Evolutionary conservation across 2,888 invertebrate species (phyloP).

Genomic region (Caenorhabditis plicata): DNA sequence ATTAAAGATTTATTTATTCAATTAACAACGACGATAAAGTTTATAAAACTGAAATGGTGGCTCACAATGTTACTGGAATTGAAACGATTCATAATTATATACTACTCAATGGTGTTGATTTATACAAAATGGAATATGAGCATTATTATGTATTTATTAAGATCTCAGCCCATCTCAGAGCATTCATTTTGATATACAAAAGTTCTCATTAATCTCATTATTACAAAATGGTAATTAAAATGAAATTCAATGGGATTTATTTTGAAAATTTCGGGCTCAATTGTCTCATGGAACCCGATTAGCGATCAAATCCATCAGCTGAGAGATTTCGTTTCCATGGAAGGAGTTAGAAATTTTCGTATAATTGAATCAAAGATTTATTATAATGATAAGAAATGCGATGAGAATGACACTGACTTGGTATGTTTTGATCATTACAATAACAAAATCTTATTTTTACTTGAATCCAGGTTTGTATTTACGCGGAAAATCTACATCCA

Average conservation of each 20-base stretch:
- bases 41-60: conserved; percentile 46
- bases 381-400: conserved; percentile 39
- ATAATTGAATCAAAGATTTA: conserved; percentile 26
- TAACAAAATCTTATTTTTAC: no score
- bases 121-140: background rate
- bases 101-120: conserved; percentile 18
- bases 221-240: conserved; percentile 45
- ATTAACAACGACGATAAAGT: conserved; percentile 48
- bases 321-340: conserved; percentile 14
- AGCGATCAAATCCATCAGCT: conserved; percentile 22
- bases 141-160: background rate
- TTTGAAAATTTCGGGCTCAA: conserved; percentile 6
- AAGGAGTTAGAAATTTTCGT: conserved; percentile 19
- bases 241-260: background rate
- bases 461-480: conserved; percentile 18
- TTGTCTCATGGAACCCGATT: conserved; percentile 25
- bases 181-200: conserved; percentile 45
- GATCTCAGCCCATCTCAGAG: conserved; percentile 47
- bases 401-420: conserved; percentile 32
- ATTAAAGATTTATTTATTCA: conserved; percentile 54
- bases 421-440: conserved; percentile 33
- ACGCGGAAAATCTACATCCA: conserved; percentile 38
- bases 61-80: conserved; percentile 37
- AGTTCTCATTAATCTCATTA: conserved; percentile 41
- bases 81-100: conserved; percentile 41